These are phyloP conservation scores for Tachuris rubrigastra DNA, from an alignment of 2,113 vertebrate genomes.

Conservation along the genomic window DNA sequence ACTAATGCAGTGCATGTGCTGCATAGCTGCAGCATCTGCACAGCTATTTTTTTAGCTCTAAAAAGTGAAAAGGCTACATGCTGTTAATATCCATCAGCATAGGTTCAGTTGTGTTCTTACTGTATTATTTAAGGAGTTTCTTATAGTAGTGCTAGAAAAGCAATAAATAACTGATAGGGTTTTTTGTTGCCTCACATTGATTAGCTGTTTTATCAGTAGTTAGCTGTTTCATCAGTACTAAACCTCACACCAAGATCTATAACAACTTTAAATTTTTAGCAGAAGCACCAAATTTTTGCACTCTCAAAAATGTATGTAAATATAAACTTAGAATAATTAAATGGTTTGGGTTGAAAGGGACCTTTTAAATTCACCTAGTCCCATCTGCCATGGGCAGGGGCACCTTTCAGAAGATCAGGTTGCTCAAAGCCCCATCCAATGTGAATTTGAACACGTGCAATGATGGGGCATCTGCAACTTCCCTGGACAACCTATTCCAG, in stretches of 20 bases:
- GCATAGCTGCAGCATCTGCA: not conserved
- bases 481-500: not conserved
- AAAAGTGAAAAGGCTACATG: not conserved
- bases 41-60: not conserved
- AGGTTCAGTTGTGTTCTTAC: not conserved
- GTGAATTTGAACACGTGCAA: not conserved
- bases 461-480: not conserved
- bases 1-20: not conserved
- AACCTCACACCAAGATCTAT: not conserved
- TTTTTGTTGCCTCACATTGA: not conserved
- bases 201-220: not conserved
- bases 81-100: not conserved
- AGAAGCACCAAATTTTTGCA: not conserved
- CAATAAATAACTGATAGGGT: not conserved
- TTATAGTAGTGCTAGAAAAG: not conserved
- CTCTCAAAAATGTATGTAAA: not conserved
- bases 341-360: not conserved
- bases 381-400: fast-evolving
- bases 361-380: not conserved
- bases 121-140: not conserved
- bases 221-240: not conserved
- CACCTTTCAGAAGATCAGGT: not conserved
- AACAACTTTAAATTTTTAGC: not conserved
- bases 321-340: not conserved
- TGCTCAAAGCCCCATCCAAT: not conserved